phyloP scores from a whole-genome alignment of 2,888 invertebrate species.

The Brassicogethes aeneus region DNA sequence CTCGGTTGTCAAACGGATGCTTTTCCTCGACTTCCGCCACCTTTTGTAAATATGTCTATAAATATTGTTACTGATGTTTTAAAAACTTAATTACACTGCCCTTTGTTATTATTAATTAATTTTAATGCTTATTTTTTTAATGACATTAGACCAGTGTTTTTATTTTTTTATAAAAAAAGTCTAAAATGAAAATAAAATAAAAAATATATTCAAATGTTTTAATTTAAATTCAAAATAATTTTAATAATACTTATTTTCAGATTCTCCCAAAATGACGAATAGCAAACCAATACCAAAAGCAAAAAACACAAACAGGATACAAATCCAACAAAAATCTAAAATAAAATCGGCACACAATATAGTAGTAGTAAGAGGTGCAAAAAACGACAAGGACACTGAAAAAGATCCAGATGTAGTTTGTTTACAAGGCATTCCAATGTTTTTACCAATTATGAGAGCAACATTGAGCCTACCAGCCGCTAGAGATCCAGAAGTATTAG shows the following conservation, averaged over 20 bases:
- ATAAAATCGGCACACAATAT: slow-evolving; percentile 58
- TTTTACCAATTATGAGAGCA: slow-evolving; percentile 86
- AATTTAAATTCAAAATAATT: too few relatives aligned
- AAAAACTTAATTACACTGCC: too few relatives aligned
- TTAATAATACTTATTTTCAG: slow-evolving; percentile 37
- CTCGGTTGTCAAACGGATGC: too few relatives aligned
- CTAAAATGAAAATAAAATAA: too few relatives aligned
- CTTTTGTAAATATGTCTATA: too few relatives aligned
- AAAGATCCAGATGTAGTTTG: slow-evolving; percentile 68
- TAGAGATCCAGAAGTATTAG: slow-evolving; percentile 79
- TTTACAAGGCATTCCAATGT: slow-evolving; percentile 73
- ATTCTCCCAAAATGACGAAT: slow-evolving; percentile 73
- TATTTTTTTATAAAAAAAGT: too few relatives aligned
- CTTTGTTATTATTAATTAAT: too few relatives aligned
- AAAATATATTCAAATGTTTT: too few relatives aligned
- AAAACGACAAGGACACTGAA: slow-evolving; percentile 51
- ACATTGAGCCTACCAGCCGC: slow-evolving; percentile 77
- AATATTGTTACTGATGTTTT: too few relatives aligned
- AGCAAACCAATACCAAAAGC: slow-evolving; percentile 45
- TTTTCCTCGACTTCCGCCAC: too few relatives aligned
- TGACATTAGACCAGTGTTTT: too few relatives aligned
- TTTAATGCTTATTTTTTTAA: too few relatives aligned
- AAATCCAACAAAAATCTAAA: slow-evolving; percentile 39
- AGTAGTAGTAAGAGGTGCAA: slow-evolving; percentile 70
- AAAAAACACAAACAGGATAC: slow-evolving; percentile 23